Evolutionary conservation across 1,140 invertebrate genomes (phyloP).

Genomic region (Aphidius ervi): DNA sequence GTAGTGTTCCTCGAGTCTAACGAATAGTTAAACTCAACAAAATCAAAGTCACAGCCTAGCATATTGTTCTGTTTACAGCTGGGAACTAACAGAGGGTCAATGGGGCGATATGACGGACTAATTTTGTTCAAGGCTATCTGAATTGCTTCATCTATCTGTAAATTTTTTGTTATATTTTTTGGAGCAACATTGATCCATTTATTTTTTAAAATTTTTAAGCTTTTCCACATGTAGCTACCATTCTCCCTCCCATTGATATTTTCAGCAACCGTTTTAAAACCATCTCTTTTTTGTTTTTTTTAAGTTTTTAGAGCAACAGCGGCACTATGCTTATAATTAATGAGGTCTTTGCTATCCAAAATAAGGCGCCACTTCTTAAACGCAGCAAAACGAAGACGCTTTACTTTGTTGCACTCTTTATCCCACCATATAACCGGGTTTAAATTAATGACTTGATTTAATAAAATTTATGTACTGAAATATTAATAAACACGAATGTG

Average conservation of each 20-base stretch:
- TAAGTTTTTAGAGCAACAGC: conserved; percentile 19
- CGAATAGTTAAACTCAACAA: conserved; percentile 7
- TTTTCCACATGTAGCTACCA: conserved; percentile 11
- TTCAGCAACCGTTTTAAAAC: conserved; percentile 11
- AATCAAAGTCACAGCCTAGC: neutral
- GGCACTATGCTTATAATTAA: conserved; percentile 18
- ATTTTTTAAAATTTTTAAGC: too few relatives aligned
- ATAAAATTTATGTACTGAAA: too few relatives aligned
- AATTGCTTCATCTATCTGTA: neutral
- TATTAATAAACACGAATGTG: too few relatives aligned
- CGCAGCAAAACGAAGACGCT: neutral
- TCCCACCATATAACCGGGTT: too few relatives aligned
- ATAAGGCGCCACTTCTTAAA: conserved; percentile 20
- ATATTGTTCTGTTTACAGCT: neutral
- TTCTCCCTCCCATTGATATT: neutral
- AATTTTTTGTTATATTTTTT: neutral
- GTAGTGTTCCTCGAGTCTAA: neutral
- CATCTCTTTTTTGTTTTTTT: conserved; percentile 17
- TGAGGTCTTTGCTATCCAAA: conserved; percentile 3
- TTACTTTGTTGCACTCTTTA: conserved; percentile 12
- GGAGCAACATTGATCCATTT: conserved; percentile 6
- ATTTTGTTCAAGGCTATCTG: conserved; percentile 4
- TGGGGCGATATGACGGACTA: conserved; percentile 3
- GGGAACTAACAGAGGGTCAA: neutral
- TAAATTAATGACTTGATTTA: too few relatives aligned